A percentile compares a stretch with the other conserved stretches of the same genome.
Evolutionary conservation across 2,797 vertebrate species (phyloP).

Genomic region (Cirrhinus mrigala): DNA sequence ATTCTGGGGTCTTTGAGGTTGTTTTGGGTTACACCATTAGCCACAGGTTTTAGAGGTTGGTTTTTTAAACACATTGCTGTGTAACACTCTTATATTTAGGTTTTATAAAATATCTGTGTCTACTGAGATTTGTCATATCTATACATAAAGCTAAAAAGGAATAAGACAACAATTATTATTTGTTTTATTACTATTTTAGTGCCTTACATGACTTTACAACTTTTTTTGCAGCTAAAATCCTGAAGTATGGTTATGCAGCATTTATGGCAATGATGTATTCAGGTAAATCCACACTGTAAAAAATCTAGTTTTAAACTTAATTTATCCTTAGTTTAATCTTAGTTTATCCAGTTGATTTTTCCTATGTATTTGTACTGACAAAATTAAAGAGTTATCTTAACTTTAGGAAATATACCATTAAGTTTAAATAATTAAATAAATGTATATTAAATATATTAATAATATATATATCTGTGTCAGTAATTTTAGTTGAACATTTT

Average conservation of each 20-base stretch:
- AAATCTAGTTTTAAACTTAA: neutral
- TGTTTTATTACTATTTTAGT: neutral
- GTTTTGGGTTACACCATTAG: neutral
- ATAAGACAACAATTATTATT: neutral
- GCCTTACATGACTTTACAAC: too few species aligned
- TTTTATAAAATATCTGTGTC: neutral
- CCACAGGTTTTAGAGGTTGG: neutral
- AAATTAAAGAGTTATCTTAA: too few species aligned
- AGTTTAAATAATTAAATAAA: neutral
- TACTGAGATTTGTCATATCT: neutral
- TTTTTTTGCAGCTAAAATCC: neutral
- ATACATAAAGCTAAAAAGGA: neutral
- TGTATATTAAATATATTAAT: too few species aligned
- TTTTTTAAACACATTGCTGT: neutral
- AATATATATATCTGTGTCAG: neutral
- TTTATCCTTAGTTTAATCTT: too few species aligned
- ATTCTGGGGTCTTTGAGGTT: neutral
- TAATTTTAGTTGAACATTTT: neutral
- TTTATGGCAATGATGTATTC: neutral
- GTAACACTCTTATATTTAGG: neutral
- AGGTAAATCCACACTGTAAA: neutral
- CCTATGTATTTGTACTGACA: too few species aligned
- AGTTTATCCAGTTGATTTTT: too few species aligned
- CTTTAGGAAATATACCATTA: too few species aligned
- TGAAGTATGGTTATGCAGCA: neutral